Evolutionary conservation across 1,140 invertebrate species (phyloP).

Genomic region (Atta colombica): DNA sequence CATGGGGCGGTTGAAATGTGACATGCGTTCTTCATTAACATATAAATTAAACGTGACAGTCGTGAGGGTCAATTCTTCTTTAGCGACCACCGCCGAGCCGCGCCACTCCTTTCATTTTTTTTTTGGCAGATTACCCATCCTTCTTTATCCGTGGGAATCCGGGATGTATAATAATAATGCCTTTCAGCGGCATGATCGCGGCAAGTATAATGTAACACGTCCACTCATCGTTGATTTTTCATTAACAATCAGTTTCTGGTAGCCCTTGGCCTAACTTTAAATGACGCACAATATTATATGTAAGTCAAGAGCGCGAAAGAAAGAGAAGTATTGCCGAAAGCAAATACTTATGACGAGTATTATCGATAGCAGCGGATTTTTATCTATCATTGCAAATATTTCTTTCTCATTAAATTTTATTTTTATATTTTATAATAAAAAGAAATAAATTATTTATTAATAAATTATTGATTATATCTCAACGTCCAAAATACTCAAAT

Average conservation of each 20-base stretch:
- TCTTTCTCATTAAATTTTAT: neutral
- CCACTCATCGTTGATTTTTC: conserved; percentile 22
- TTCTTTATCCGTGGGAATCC: neutral
- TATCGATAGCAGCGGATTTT: neutral
- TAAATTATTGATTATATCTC: neutral
- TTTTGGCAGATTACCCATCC: neutral
- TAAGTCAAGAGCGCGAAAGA: conserved; percentile 8
- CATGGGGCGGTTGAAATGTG: conserved; percentile 72
- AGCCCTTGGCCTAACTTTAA: conserved; percentile 41
- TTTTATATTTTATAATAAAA: conserved; percentile 17
- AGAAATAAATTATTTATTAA: neutral
- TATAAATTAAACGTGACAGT: conserved; percentile 82
- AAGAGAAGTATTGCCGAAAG: neutral
- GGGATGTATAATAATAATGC: neutral
- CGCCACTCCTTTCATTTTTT: conserved; percentile 41
- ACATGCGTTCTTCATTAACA: conserved; percentile 80
- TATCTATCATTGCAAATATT: neutral
- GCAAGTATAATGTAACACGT: neutral
- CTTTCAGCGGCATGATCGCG: neutral
- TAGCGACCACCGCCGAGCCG: conserved; percentile 65
- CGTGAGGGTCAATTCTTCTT: conserved; percentile 74
- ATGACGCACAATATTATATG: conserved; percentile 9
- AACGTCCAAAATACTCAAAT: neutral
- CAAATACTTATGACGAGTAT: neutral
- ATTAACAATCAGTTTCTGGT: conserved; percentile 29